phyloP scores from a whole-genome alignment of 2,888 invertebrate genomes.

The Uloborus plumipes region DNA sequence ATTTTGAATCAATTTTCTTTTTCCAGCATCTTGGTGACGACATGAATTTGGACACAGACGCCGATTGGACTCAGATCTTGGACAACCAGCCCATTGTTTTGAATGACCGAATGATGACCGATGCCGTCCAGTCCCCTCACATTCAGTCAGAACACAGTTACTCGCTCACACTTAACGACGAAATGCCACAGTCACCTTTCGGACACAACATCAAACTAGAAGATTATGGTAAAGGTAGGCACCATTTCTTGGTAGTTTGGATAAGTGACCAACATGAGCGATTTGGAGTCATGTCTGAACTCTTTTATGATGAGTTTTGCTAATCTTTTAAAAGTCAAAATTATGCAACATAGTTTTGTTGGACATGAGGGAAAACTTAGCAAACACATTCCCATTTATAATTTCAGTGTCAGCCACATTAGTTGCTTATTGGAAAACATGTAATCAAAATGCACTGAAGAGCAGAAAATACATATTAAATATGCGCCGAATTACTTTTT shows the following conservation, averaged over 20 bases:
- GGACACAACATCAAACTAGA: conserved; percentile 68
- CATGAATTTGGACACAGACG: conserved; percentile 67
- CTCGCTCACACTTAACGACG: conserved; percentile 75
- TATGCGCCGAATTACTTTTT: too few species aligned
- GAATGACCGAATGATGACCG: conserved; percentile 90
- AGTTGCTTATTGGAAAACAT: too few species aligned
- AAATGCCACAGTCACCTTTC: conserved; percentile 78
- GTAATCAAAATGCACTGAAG: too few species aligned
- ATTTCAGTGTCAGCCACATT: too few species aligned
- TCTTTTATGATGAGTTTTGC: too few species aligned
- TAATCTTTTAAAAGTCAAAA: too few species aligned
- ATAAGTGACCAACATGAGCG: too few species aligned
- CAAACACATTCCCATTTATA: too few species aligned
- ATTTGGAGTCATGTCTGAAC: too few species aligned
- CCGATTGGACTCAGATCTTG: conserved; percentile 71
- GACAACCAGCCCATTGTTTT: conserved; percentile 75
- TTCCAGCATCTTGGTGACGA: conserved; percentile 59
- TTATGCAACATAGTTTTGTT: too few species aligned
- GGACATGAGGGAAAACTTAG: too few species aligned
- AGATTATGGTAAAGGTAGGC: conserved; percentile 66
- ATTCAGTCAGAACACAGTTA: conserved; percentile 95
- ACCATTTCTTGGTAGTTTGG: background rate
- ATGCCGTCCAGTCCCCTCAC: conserved; percentile 83
- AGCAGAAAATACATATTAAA: too few species aligned
- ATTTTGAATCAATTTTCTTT: background rate